These are phyloP conservation scores for Myopa testacea DNA, from an alignment of 2,888 invertebrate genomes.

Conservation along the genomic window DNA sequence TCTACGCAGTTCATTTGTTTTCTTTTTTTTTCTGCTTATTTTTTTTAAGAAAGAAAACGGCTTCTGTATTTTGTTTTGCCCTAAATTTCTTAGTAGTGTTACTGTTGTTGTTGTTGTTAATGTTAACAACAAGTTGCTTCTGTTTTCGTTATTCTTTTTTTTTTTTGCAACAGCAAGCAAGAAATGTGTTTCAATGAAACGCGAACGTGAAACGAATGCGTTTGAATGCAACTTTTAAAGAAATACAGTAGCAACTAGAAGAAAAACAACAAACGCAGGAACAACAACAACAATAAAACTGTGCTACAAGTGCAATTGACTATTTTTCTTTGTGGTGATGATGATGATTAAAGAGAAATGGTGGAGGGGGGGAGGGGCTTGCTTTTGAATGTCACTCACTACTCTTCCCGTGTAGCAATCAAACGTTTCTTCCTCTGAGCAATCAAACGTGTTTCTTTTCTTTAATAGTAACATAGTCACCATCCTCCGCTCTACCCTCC, in stretches of 20 bases:
- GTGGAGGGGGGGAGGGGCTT: neutral
- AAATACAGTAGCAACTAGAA: slow-evolving; percentile 34
- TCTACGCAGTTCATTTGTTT: slow-evolving; percentile 20
- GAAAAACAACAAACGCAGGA: neutral
- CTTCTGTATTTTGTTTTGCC: slow-evolving; percentile 22
- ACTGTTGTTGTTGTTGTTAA: slow-evolving; percentile 6
- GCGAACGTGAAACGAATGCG: slow-evolving; percentile 22
- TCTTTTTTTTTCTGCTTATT: neutral
- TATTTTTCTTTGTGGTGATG: neutral
- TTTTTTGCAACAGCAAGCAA: neutral
- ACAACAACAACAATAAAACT: slow-evolving; percentile 15
- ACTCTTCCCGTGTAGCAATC: too few species aligned
- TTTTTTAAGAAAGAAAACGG: slow-evolving; percentile 2
- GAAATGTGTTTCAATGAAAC: neutral
- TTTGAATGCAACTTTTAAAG: slow-evolving; percentile 20
- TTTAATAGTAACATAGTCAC: neutral
- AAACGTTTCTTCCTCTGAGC: too few species aligned
- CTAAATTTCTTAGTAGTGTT: slow-evolving; percentile 10
- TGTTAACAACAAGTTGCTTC: slow-evolving; percentile 1
- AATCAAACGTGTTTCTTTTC: neutral
- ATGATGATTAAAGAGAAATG: neutral
- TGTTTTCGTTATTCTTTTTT: neutral
- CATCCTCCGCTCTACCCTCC: neutral
- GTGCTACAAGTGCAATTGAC: slow-evolving; percentile 13
- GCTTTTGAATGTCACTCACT: neutral